Base-by-base conservation (phyloP, 2,888 invertebrate genomes). In the Stenolophus ochropezus region DNA sequence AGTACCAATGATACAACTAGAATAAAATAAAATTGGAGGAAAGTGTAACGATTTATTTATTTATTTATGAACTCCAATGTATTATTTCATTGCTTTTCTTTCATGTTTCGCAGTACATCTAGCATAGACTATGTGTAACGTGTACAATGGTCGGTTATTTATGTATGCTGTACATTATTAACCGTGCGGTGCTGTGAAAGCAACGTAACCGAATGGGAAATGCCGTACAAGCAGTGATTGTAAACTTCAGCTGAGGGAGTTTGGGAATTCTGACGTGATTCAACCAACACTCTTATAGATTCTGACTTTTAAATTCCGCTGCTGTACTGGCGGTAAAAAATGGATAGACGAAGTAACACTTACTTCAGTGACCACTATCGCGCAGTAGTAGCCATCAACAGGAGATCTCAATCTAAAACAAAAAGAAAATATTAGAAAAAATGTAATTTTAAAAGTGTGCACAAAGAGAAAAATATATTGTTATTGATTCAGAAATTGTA, bases 111-210 rank as follows among this genome's bases (percentile, higher is more conserved):
- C 8, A 42, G 6, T 42, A 42, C 11, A 11, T 42, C 1, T 6
- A 42, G 1, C 11, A 11, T 42, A 42, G 33, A 11, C 33, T 65
- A 21, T n/a, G 21, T 47, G 47, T 49, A 42, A 23, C 16, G 21
- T 42, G 18, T 20, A 42, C 47, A 42, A 42, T 42, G 33, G 33
- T 42, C 49, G 65, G 78, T 51, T 69, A 78, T 78, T 78, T 78
- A 78, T 51, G 78, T 69, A 78, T 23, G 47, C 69, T 78, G 65
- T 78, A 65, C 78, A 78, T 78, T 78, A 78, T 78, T 78, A 49
- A 78, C 65, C 65, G 16, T 14, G 11, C 33, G 78, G 65, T 69
- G 65, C 78, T 78, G 65, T 78, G 69, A 23, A 65, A 21, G 61
- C 14, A 11, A 14, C 25, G 61, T 61, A 14, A 27, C 61, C 56